Evolutionary conservation across 2,113 vertebrate species (phyloP).

Genomic region (Syngnathus floridae): DNA sequence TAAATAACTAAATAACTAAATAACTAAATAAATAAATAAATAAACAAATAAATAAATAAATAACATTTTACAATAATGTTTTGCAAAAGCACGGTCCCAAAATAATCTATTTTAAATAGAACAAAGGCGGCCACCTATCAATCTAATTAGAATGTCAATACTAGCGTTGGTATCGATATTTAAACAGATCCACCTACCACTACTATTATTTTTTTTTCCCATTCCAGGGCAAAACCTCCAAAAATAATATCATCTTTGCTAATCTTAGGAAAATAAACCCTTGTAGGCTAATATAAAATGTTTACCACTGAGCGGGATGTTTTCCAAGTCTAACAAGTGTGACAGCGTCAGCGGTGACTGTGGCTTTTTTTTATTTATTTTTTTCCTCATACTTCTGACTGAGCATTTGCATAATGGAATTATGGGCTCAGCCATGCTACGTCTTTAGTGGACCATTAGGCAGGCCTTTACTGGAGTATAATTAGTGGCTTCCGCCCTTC

Average conservation of each 20-base stretch:
- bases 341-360: constrained; percentile 63
- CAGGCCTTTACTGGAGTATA: constrained; percentile 82
- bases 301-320: neutral
- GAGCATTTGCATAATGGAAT: constrained; percentile 92
- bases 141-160: neutral
- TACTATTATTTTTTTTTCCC: neutral
- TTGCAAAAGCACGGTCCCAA: neutral
- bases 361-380: constrained; percentile 35
- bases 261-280: neutral
- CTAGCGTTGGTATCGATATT: too few species aligned
- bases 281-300: neutral
- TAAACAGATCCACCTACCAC: neutral
- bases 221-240: neutral
- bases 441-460: constrained; percentile 83
- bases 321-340: constrained; percentile 32
- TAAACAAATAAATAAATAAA: too few species aligned
- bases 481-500: constrained; percentile 96
- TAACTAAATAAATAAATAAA: too few species aligned
- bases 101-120: neutral
- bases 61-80: too few species aligned
- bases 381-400: constrained; percentile 65
- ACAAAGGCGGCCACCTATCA: neutral
- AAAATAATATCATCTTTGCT: neutral
- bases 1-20: too few species aligned
- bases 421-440: constrained; percentile 79